These are phyloP conservation scores for Misgurnus mizolepis DNA, from an alignment of 2,113 vertebrate genomes.

Conservation along the genomic window DNA sequence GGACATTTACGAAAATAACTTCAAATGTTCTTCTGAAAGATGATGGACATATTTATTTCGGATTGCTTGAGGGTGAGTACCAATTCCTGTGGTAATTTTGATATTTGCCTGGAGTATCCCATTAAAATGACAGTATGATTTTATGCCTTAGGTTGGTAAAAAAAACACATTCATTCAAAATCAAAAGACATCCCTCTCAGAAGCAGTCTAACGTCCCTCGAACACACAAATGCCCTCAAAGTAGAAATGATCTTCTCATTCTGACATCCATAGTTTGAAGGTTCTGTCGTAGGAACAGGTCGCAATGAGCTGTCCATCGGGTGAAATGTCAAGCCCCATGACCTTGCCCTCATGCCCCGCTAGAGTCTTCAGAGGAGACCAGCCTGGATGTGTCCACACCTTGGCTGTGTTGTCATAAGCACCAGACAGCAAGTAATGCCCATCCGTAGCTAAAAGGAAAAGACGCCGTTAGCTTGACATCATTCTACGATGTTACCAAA, in stretches of 20 bases:
- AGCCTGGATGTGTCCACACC: slow-evolving; percentile 95
- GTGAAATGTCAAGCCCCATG: slow-evolving; percentile 94
- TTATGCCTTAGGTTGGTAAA: neutral
- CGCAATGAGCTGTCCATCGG: slow-evolving; percentile 91
- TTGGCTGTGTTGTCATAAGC: slow-evolving; percentile 97
- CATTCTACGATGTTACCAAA: neutral
- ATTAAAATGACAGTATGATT: too few species aligned
- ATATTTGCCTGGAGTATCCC: too few species aligned
- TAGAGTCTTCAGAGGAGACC: slow-evolving; percentile 93
- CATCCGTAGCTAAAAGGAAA: slow-evolving; percentile 81
- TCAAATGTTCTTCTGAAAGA: too few species aligned
- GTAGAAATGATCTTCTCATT: slow-evolving; percentile 64
- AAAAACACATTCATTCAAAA: neutral
- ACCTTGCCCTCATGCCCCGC: slow-evolving; percentile 97
- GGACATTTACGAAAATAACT: too few species aligned
- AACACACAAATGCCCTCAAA: neutral
- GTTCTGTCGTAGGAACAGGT: slow-evolving; percentile 96
- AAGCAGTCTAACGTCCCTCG: neutral
- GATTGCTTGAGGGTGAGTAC: too few species aligned
- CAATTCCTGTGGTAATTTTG: too few species aligned
- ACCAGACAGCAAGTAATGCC: slow-evolving; percentile 89
- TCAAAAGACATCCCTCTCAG: neutral
- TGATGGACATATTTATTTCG: too few species aligned
- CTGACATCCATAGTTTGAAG: slow-evolving; percentile 96
- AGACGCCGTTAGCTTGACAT: neutral